Conservation (phyloP, 2,888 invertebrate genomes). For the Caenorhabditis drosophilae region DNA sequence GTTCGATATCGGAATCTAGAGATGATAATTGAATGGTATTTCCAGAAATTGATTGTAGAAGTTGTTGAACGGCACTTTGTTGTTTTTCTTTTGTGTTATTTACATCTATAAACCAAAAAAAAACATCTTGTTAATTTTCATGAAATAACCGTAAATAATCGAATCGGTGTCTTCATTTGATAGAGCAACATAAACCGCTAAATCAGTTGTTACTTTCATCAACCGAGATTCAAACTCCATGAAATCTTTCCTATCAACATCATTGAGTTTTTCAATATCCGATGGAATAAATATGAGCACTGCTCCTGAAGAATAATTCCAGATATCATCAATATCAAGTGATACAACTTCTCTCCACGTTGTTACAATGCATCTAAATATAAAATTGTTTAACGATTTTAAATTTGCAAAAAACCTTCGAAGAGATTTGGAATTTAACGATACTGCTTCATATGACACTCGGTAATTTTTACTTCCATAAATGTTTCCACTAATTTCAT, state of each 20-base stretch:
- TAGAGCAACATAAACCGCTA: conserved; percentile 60
- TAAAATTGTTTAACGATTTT: neutral
- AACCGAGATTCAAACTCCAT: conserved; percentile 50
- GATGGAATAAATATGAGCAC: conserved; percentile 64
- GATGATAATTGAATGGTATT: conserved; percentile 62
- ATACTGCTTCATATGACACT: conserved; percentile 64
- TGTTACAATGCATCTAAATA: conserved; percentile 56
- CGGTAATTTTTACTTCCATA: conserved; percentile 58
- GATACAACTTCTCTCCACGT: conserved; percentile 61
- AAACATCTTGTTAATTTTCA: too few species aligned
- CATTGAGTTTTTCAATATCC: conserved; percentile 50
- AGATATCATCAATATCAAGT: conserved; percentile 48
- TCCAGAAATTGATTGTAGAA: conserved; percentile 57
- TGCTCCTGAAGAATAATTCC: conserved; percentile 56
- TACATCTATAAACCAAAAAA: too few species aligned
- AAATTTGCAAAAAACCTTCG: conserved; percentile 39
- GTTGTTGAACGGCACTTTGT: conserved; percentile 53
- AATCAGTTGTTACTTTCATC: conserved; percentile 47
- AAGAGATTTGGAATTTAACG: conserved; percentile 50
- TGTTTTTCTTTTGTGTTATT: conserved; percentile 15
- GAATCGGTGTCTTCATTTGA: conserved; percentile 29
- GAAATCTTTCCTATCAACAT: conserved; percentile 52
- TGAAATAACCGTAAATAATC: conserved; percentile 38
- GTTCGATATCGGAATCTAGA: conserved; percentile 6
- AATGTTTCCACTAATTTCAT: conserved; percentile 58